Evolutionary conservation across 2,888 invertebrate species (phyloP), one percentile per base, ranked within the genome.

Genomic region (Halictus quadricinctus): DNA sequence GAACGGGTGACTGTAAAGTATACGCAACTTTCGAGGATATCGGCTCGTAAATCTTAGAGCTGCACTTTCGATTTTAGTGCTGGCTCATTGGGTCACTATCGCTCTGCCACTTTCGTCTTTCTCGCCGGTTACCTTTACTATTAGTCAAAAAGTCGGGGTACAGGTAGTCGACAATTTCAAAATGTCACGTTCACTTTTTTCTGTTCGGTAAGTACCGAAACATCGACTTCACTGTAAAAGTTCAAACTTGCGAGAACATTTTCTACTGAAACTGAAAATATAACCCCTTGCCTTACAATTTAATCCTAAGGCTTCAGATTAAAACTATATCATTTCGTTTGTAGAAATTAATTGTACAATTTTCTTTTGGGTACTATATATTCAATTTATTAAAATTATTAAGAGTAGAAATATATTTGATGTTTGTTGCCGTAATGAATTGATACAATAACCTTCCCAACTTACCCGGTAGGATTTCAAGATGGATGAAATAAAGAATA

Each of bases 11-110:
- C 60, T 43, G 75, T 58, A 58, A 76, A 76, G 69, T 48, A 54
- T 78, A 54, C 60, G 58, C 72, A 79, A 77, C 58, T 79, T 72
- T 73, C 82, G 81, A 86, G 87, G 82, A 83, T 82, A 79, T 86
- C 85, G 72, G 46, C 78, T 84, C 76, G 78, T 90, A 90, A 90
- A 88, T 90, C 80, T 80, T 72, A 10, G 25, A 60, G 69, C 58
- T 74, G 84, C 79, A 84, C 90, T 91, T 91, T 91, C 87, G 86
- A 88, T 91, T 92, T 92, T 91, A 91, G 82, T 77, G 84, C 83
- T 76, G 79, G 64, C 75, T 86, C 86, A 89, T 87, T 90, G 87
- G 90, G 90, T 91, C 89, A 90, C 85, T 90, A 75, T 87, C 72
- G 69, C 41, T 75, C 66, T 69, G 79, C 36, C 50, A 76, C 79